Conservation (phyloP, 2,797 vertebrate species). For the Fistularia tabacaria region DNA sequence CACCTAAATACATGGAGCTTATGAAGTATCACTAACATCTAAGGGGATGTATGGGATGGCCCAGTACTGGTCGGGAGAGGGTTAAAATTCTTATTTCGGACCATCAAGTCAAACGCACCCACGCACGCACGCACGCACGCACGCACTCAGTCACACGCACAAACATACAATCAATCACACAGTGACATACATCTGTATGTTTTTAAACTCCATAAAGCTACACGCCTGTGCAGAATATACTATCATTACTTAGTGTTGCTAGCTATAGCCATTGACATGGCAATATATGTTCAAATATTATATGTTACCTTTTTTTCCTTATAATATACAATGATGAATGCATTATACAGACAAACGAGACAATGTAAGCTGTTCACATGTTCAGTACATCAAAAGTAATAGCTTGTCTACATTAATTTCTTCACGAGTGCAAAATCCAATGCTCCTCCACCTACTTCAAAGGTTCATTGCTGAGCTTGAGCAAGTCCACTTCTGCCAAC, state of each 20-base stretch:
- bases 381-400: slow-evolving; percentile 87
- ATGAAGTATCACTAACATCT: slow-evolving; percentile 86
- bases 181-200: slow-evolving; percentile 79
- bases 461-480: slow-evolving; percentile 72
- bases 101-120: slow-evolving; percentile 40
- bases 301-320: slow-evolving; percentile 82
- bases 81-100: slow-evolving; percentile 81
- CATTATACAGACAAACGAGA: slow-evolving; percentile 91
- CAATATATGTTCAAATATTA: slow-evolving; percentile 89
- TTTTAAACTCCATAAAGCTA: slow-evolving; percentile 86
- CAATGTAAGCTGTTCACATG: slow-evolving; percentile 93
- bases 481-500: slow-evolving; percentile 86
- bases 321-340: slow-evolving; percentile 95
- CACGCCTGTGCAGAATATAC: slow-evolving; percentile 88
- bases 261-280: slow-evolving; percentile 83
- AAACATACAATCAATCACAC: slow-evolving; percentile 50
- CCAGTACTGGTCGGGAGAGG: slow-evolving; percentile 80
- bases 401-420: slow-evolving; percentile 89
- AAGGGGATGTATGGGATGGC: slow-evolving; percentile 78
- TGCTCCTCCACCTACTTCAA: slow-evolving; percentile 89
- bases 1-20: slow-evolving; percentile 90
- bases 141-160: slow-evolving; percentile 13
- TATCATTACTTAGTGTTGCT: slow-evolving; percentile 96
- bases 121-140: slow-evolving; percentile 11
- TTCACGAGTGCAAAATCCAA: slow-evolving; percentile 98